Percentiles rank a stretch among this genome's conserved stretches.
These are phyloP conservation scores for Oscheius sp. DNA, from an alignment of 2,888 invertebrate species.

Conservation along the genomic window DNA sequence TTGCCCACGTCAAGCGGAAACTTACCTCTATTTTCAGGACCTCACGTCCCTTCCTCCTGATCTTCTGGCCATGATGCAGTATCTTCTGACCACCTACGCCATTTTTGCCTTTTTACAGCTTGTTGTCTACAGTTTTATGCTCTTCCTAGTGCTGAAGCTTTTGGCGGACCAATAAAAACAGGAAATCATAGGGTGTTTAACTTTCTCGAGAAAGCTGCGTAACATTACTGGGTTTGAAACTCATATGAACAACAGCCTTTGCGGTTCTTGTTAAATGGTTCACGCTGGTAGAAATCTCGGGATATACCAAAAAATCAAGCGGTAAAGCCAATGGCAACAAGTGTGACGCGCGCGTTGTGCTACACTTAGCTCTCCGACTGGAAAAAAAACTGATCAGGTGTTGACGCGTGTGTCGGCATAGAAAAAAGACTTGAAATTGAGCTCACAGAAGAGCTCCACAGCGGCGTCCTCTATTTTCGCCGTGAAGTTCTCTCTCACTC, in stretches of 20 bases:
- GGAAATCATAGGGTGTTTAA: not conserved
- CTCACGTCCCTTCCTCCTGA: slow-evolving; percentile 51
- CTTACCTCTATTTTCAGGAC: slow-evolving; percentile 42
- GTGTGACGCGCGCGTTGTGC: slow-evolving; percentile 1
- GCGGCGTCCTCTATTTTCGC: not conserved
- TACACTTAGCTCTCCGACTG: slow-evolving; percentile 3
- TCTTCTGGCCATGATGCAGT: slow-evolving; percentile 56
- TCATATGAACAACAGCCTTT: too few species aligned
- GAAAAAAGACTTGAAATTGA: slow-evolving; percentile 17
- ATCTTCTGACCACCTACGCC: slow-evolving; percentile 52
- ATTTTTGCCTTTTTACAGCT: slow-evolving; percentile 45
- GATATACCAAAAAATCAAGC: not conserved
- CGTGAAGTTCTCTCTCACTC: not conserved
- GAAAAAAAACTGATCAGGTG: not conserved
- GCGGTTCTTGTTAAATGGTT: not conserved
- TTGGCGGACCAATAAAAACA: slow-evolving; percentile 14
- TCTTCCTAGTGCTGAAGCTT: slow-evolving; percentile 14
- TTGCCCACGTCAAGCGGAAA: not conserved
- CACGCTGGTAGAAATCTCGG: too few species aligned
- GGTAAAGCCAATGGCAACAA: slow-evolving; percentile 10
- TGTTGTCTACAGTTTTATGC: slow-evolving; percentile 6
- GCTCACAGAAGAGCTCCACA: too few species aligned
- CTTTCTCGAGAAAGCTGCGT: not conserved
- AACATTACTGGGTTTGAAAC: too few species aligned
- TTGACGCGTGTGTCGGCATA: slow-evolving; percentile 25